A percentile compares a stretch with the other conserved stretches of the same genome.
These are phyloP conservation scores for Dascyllus trimaculatus DNA, from an alignment of 2,113 vertebrate genomes.

Conservation along the genomic window DNA sequence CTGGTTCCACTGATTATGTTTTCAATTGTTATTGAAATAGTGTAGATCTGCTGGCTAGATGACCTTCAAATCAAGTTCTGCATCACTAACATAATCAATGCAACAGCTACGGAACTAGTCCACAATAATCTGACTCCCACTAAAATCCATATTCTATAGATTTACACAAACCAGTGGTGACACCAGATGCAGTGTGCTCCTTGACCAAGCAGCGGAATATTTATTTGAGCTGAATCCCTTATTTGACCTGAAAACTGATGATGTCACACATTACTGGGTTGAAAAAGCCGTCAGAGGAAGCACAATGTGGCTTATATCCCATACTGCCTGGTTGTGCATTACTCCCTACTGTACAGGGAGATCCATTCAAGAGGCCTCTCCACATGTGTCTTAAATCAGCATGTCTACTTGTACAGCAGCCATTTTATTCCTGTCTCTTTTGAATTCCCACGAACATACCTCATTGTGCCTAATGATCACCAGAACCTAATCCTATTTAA, in stretches of 20 bases:
- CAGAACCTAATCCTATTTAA: too few relatives aligned
- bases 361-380: too few relatives aligned
- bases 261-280: constrained; percentile 43
- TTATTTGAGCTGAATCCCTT: constrained; percentile 33
- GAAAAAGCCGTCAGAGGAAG: constrained; percentile 11
- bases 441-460: too few relatives aligned
- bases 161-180: constrained; percentile 7
- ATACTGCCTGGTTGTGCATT: constrained; percentile 6
- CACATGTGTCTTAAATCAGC: too few relatives aligned
- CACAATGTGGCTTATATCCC: neutral
- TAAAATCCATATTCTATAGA: constrained; percentile 14
- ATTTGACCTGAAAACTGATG: constrained; percentile 44
- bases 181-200: neutral
- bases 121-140: neutral
- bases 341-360: neutral
- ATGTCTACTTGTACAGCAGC: too few relatives aligned
- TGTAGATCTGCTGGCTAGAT: constrained; percentile 15
- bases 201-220: constrained; percentile 14
- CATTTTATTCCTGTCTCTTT: too few relatives aligned
- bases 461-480: too few relatives aligned
- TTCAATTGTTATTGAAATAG: neutral
- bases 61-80: constrained; percentile 8
- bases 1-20: neutral
- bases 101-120: neutral
- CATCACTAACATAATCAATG: constrained; percentile 8